Evolutionary conservation across 2,888 invertebrate genomes (phyloP).

Genomic region (Idaea aversata): DNA sequence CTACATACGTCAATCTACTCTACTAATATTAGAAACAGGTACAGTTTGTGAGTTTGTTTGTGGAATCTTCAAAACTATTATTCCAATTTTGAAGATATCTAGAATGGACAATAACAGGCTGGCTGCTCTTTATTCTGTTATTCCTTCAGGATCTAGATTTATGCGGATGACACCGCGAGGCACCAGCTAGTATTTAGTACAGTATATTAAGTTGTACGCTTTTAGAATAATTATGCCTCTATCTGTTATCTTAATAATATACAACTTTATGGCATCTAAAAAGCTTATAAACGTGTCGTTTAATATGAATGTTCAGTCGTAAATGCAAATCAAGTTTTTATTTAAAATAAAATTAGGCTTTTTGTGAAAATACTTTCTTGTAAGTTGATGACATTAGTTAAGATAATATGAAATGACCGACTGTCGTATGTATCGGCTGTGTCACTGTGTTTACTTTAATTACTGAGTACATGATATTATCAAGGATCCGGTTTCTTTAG

Average conservation of each 20-base stretch:
- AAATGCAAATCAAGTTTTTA: not conserved
- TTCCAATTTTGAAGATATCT: not conserved
- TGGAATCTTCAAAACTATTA: not conserved
- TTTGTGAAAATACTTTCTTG: not conserved
- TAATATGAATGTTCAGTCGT: slow-evolving; percentile 10
- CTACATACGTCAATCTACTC: slow-evolving; percentile 13
- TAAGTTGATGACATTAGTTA: not conserved
- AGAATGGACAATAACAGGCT: not conserved
- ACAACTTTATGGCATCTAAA: slow-evolving; percentile 25
- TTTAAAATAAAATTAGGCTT: not conserved
- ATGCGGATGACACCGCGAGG: no score
- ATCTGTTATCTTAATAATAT: slow-evolving; percentile 4
- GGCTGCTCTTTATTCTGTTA: no score
- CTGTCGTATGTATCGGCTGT: not conserved
- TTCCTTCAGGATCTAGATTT: no score
- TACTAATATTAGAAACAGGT: not conserved
- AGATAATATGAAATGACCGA: not conserved
- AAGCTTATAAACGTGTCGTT: slow-evolving; percentile 22
- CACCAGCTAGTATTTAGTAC: not conserved
- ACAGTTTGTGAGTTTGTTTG: not conserved
- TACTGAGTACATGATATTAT: not conserved
- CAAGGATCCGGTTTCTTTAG: not conserved
- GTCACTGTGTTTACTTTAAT: not conserved
- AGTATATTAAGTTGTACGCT: not conserved
- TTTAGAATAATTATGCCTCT: slow-evolving; percentile 25